Evolutionary conservation across 2,113 vertebrate genomes (phyloP).

Genomic region (Taurulus bubalis): DNA sequence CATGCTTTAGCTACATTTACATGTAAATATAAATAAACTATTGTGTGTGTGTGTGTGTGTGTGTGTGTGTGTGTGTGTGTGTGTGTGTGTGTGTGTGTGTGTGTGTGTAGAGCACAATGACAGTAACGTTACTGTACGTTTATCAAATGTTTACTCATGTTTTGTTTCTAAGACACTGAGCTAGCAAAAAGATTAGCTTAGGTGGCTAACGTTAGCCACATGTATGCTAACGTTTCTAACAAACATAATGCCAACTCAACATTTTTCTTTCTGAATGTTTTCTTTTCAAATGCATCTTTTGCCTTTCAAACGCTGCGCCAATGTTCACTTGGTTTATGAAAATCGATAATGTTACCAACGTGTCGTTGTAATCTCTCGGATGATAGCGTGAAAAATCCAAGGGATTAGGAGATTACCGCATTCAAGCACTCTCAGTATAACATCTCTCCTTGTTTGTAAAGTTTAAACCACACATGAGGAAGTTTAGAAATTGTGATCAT

Average conservation of each 20-base stretch:
- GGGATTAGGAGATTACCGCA: neutral
- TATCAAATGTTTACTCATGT: neutral
- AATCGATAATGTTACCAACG: neutral
- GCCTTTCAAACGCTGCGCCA: neutral
- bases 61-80: too few relatives aligned
- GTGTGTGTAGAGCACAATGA: neutral
- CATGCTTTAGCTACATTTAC: conserved; percentile 2
- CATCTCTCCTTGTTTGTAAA: neutral
- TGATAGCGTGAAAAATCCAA: neutral
- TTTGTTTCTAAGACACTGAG: neutral
- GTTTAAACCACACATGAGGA: neutral
- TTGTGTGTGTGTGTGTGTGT: too few relatives aligned
- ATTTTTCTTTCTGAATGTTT: neutral
- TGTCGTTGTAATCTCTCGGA: too few relatives aligned
- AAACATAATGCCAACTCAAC: neutral
- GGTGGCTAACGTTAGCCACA: neutral
- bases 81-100: too few relatives aligned
- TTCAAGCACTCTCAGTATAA: conserved; percentile 4
- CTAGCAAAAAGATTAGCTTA: neutral
- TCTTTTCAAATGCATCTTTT: neutral
- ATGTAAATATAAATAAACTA: too few relatives aligned
- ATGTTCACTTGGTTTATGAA: neutral
- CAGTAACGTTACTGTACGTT: neutral
- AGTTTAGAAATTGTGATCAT: conserved; percentile 6
- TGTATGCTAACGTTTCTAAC: neutral